Evolutionary conservation across 1,140 invertebrate species (phyloP), one percentile per base, ranked within the genome.

Genomic region (Psix sp.): DNA sequence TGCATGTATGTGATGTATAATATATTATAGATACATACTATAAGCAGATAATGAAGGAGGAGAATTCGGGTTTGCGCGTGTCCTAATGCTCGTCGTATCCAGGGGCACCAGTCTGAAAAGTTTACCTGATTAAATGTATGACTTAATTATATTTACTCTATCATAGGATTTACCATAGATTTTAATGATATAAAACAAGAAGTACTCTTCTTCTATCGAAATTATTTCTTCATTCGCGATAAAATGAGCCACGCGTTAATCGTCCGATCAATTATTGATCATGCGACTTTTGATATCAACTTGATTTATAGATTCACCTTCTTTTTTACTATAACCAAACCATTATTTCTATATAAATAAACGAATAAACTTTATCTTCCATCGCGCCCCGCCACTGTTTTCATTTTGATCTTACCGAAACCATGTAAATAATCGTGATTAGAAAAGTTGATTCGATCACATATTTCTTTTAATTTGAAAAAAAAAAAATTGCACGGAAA

Each of bases 111-210:
- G 78, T 83, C 84, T 85, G 84, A 86, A 85, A 84, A 85, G 82
- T 86, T 82, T 86, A 86, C 84, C 84, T 86, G 84, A 86, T 86
- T 86, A 86, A 86, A 86, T 85, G 84, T 86, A 86, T 86, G 84
- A 81, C 82, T 86, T 85, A 85, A 86, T 86, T 86, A 80, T 85
- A 10, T 10, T 29, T 85, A 85, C 85, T 86, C 84, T 82, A 85
- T 82, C 84, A 81, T 84, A 86, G 84, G 82, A 83, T 85, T 85
- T 84, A 86, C 82, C 83, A 85, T 86, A 86, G 84, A 85, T 80
- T 81, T 84, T 82, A 84, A 84, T 76, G 71, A 82, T 66, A 74
- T n/a, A n/a, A n/a, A 76, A 82, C 33, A 72, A 74, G 77, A 72
- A 77, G 78, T 77, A 80, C 78, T 82, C 79, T 82, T 82, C 80